phyloP scores from a whole-genome alignment of 1,140 invertebrate species.

The Bursaphelenchus mucronatus region DNA sequence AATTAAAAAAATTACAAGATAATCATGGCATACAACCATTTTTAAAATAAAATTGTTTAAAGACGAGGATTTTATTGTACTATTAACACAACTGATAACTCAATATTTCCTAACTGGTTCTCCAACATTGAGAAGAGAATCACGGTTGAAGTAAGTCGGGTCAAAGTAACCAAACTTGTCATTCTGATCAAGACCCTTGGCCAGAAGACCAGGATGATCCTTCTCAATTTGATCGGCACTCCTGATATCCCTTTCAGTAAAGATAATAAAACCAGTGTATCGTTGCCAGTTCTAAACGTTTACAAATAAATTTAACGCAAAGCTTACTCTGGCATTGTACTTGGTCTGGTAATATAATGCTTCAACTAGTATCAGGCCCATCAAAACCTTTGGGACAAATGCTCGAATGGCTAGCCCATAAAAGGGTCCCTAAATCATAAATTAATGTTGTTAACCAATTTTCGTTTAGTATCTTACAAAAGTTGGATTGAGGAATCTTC shows the following conservation, averaged over 20 bases:
- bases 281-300: constrained; percentile 25
- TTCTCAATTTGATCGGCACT: constrained; percentile 27
- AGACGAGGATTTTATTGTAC: not conserved
- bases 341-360: constrained; percentile 52
- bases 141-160: constrained; percentile 46
- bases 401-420: constrained; percentile 48
- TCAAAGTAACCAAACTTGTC: constrained; percentile 39
- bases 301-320: constrained; percentile 37
- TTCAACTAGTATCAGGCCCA: constrained; percentile 37
- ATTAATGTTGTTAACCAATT: not conserved
- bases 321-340: constrained; percentile 52
- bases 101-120: constrained; percentile 41
- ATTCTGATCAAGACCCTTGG: constrained; percentile 36
- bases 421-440: constrained; percentile 41
- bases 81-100: constrained; percentile 13
- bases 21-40: constrained; percentile 2
- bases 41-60: constrained; percentile 10
- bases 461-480: constrained; percentile 30
- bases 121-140: constrained; percentile 43
- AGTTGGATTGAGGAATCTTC: constrained; percentile 52
- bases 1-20: constrained; percentile 2
- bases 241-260: constrained; percentile 26
- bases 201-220: constrained; percentile 41
- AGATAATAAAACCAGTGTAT: not conserved
- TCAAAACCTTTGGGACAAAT: constrained; percentile 45